phyloP scores from a whole-genome alignment of 1,140 invertebrate species.

The Drosophila hydei region DNA sequence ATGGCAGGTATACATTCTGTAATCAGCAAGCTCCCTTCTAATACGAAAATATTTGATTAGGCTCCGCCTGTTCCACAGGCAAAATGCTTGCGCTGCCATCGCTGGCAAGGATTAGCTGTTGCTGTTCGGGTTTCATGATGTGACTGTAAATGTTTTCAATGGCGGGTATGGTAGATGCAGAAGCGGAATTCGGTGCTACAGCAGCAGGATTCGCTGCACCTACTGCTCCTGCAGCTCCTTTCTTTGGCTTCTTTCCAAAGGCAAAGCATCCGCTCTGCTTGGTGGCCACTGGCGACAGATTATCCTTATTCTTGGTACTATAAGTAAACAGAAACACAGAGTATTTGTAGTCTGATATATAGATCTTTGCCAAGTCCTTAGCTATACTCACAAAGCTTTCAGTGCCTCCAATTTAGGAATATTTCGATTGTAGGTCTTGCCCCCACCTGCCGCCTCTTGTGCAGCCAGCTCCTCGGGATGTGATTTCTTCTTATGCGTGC shows the following conservation, averaged over 20 bases:
- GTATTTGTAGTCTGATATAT: neutral
- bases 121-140: constrained; percentile 48
- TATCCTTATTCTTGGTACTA: constrained; percentile 74
- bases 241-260: constrained; percentile 71
- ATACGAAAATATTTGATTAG: constrained; percentile 25
- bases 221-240: constrained; percentile 11
- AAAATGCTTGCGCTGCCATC: constrained; percentile 25
- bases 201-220: neutral
- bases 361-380: neutral
- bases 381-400: constrained; percentile 64
- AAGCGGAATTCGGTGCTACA: neutral
- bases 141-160: constrained; percentile 68
- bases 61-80: constrained; percentile 3
- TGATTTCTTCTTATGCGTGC: constrained; percentile 84
- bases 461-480: constrained; percentile 84
- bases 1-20: too few relatives aligned
- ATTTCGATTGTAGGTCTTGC: constrained; percentile 70
- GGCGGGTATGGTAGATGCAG: constrained; percentile 51
- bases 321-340: neutral
- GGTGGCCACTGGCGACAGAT: constrained; percentile 75
- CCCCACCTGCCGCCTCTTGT: constrained; percentile 77
- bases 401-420: constrained; percentile 81
- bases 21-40: neutral
- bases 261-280: constrained; percentile 77
- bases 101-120: constrained; percentile 16